These are phyloP conservation scores for Onthophagus sagittarius DNA, from an alignment of 2,888 invertebrate genomes.

Conservation along the genomic window DNA sequence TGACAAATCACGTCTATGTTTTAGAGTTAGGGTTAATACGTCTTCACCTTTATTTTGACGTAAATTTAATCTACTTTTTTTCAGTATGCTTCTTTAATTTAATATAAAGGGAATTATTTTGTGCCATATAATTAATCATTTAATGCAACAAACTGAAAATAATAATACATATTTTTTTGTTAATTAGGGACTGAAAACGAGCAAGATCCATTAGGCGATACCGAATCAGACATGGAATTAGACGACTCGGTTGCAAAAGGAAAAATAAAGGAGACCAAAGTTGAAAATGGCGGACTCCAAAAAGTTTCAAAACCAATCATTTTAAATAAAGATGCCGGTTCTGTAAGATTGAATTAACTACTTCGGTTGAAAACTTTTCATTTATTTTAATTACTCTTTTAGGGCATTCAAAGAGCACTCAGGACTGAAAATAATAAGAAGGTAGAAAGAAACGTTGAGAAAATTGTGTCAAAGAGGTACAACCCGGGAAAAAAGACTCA, in stretches of 20 bases:
- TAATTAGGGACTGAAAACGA: constrained; percentile 22
- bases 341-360: not conserved
- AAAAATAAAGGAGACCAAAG: constrained; percentile 25
- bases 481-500: constrained; percentile 72
- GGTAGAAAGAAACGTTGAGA: constrained; percentile 72
- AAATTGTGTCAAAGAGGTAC: constrained; percentile 78
- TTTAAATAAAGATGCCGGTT: constrained; percentile 33
- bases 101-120: too few species aligned
- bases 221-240: constrained; percentile 34
- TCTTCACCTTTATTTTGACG: too few species aligned
- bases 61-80: too few species aligned
- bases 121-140: too few species aligned
- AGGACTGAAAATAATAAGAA: constrained; percentile 35
- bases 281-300: constrained; percentile 34
- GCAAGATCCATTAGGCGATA: constrained; percentile 29
- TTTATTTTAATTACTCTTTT: not conserved
- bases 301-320: constrained; percentile 34
- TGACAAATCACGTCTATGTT: too few species aligned
- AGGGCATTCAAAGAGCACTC: constrained; percentile 23
- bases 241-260: constrained; percentile 31
- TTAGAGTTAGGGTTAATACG: too few species aligned
- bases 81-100: too few species aligned
- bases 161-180: not conserved
- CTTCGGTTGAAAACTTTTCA: not conserved
- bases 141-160: too few species aligned